Percentiles rank a stretch among this genome's conserved stretches.
phyloP scores from a whole-genome alignment of 2,888 invertebrate species.

The Panopea generosa region DNA sequence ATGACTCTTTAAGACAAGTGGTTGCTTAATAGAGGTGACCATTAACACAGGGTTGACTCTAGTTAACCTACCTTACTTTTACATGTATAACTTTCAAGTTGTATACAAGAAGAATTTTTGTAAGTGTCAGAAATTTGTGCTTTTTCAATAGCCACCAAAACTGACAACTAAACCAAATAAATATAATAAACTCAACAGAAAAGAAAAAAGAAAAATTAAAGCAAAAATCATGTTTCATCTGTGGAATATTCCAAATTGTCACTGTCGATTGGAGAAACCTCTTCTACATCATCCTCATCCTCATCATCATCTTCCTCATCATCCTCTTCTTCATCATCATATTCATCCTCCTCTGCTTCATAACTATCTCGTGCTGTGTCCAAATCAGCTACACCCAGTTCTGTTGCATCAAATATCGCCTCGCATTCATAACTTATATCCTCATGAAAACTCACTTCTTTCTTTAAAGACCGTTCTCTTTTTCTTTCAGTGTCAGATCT shows the following conservation, averaged over 20 bases:
- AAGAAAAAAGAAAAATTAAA: too few species aligned
- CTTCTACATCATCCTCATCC: constrained; percentile 55
- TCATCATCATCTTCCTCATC: constrained; percentile 52
- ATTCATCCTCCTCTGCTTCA: constrained; percentile 36
- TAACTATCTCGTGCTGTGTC: constrained; percentile 35
- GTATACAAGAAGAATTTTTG: too few species aligned
- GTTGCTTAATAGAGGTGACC: too few species aligned
- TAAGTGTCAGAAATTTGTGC: too few species aligned
- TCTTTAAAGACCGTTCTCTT: constrained; percentile 23
- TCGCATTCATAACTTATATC: constrained; percentile 45
- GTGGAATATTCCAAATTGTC: constrained; percentile 58
- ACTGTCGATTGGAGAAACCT: constrained; percentile 56
- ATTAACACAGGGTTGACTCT: too few species aligned
- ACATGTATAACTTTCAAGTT: too few species aligned
- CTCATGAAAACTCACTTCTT: constrained; percentile 55
- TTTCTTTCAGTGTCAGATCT: constrained; percentile 20
- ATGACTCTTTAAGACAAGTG: too few species aligned
- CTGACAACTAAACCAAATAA: too few species aligned
- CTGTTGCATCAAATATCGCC: constrained; percentile 50
- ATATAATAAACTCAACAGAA: too few species aligned
- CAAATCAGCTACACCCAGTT: constrained; percentile 24
- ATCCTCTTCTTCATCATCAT: constrained; percentile 35
- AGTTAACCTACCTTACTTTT: too few species aligned
- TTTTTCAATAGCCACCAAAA: too few species aligned
- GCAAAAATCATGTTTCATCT: constrained; percentile 44